Conservation (phyloP, 2,888 invertebrate species). For the Xanthia togata region DNA sequence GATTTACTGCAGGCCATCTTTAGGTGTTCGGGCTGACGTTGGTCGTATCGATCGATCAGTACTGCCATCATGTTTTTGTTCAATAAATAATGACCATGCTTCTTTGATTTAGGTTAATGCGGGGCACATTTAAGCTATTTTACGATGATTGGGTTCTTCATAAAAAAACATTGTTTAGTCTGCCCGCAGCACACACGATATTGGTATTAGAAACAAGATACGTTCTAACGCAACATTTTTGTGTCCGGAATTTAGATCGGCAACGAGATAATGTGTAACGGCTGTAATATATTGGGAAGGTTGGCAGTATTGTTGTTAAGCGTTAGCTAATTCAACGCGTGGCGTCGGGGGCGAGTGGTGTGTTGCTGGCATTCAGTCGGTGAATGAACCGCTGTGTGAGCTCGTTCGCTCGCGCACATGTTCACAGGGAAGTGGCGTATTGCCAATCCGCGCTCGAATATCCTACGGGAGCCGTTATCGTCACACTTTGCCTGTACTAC, state of each 20-base stretch:
- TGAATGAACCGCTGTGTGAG: constrained; percentile 73
- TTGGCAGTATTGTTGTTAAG: constrained; percentile 69
- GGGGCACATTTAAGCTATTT: constrained; percentile 64
- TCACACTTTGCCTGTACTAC: constrained; percentile 71
- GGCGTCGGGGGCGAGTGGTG: constrained; percentile 57
- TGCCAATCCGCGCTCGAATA: constrained; percentile 78
- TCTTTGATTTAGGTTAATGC: constrained; percentile 72
- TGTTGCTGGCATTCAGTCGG: constrained; percentile 66
- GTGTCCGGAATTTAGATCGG: constrained; percentile 61
- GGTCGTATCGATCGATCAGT: constrained; percentile 72
- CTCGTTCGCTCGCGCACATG: constrained; percentile 55
- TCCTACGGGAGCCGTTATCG: constrained; percentile 76
- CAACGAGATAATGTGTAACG: constrained; percentile 63
- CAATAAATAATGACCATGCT: constrained; percentile 73
- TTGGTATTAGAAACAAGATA: constrained; percentile 55
- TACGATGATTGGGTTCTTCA: constrained; percentile 64
- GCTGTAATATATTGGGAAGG: constrained; percentile 69
- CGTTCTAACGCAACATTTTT: constrained; percentile 58
- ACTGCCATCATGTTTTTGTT: constrained; percentile 71
- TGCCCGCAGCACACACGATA: constrained; percentile 66
- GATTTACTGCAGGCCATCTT: constrained; percentile 49
- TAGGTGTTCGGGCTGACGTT: constrained; percentile 32
- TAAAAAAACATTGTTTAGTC: constrained; percentile 65
- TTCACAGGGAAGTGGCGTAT: constrained; percentile 78
- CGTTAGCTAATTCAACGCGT: constrained; percentile 71